Conservation (phyloP, 1,140 invertebrate species). For the Sesamia nonagrioides region DNA sequence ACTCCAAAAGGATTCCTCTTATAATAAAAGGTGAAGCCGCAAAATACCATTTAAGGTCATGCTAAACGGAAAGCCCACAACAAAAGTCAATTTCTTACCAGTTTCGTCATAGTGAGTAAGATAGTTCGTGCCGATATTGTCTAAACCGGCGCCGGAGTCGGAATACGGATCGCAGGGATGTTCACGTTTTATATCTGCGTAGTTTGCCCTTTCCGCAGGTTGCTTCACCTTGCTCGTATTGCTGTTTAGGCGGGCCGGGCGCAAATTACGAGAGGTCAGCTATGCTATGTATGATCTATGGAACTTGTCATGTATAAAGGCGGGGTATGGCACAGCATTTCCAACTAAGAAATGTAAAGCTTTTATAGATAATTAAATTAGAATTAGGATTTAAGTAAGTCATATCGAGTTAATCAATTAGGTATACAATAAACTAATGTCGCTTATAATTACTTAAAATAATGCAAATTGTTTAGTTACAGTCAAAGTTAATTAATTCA, state of each 20-base stretch:
- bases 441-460: no score
- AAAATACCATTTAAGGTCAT: constrained; percentile 16
- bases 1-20: constrained; percentile 12
- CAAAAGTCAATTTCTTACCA: constrained; percentile 68
- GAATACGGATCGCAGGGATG: constrained; percentile 78
- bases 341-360: no score
- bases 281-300: constrained; percentile 36
- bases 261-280: constrained; percentile 56
- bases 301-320: constrained; percentile 23
- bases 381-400: no score
- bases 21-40: constrained; percentile 19
- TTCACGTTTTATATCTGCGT: constrained; percentile 81
- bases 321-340: constrained; percentile 44
- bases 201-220: constrained; percentile 81
- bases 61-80: not conserved
- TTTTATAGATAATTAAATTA: not conserved
- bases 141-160: constrained; percentile 59
- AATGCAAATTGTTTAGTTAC: no score
- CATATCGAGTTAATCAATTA: no score
- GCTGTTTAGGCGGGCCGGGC: constrained; percentile 69
- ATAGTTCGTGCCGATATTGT: constrained; percentile 62
- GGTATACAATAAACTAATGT: no score
- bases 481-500: no score
- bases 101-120: constrained; percentile 64
- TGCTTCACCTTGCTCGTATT: constrained; percentile 85